phyloP scores from a whole-genome alignment of 2,113 vertebrate species.

The Trochalopteron elliotii region DNA sequence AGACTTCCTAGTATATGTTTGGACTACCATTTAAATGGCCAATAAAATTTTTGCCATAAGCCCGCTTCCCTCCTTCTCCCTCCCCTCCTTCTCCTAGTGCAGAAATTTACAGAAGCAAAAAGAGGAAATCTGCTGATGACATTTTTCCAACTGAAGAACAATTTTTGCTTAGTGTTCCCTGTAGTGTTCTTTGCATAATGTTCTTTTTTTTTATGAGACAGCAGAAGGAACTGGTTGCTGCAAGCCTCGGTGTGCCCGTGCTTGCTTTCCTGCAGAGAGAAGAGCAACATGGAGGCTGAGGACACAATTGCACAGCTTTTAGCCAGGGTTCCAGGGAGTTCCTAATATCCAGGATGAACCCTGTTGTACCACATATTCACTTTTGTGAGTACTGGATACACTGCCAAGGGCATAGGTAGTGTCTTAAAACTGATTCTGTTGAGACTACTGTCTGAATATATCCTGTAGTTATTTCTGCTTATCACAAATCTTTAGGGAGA shows the following conservation, averaged over 20 bases:
- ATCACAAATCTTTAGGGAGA: background rate
- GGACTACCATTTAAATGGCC: background rate
- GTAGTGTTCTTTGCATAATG: background rate
- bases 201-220: background rate
- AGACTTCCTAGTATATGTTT: slow-evolving; percentile 24
- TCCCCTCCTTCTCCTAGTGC: background rate
- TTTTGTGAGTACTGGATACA: background rate
- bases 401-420: background rate
- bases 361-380: background rate
- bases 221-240: background rate
- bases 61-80: background rate
- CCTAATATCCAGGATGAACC: background rate
- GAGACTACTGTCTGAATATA: background rate
- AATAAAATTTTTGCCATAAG: background rate
- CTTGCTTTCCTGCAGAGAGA: background rate
- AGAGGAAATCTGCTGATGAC: background rate
- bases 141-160: slow-evolving; percentile 13
- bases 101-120: slow-evolving; percentile 28
- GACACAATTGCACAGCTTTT: background rate
- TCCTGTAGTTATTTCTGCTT: background rate
- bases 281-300: background rate
- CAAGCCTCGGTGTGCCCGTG: background rate
- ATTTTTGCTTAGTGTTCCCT: slow-evolving; percentile 10
- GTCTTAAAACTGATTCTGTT: background rate
- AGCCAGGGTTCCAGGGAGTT: background rate